phyloP scores from a whole-genome alignment of 2,888 invertebrate species.

The Ichneumon xanthorius region DNA sequence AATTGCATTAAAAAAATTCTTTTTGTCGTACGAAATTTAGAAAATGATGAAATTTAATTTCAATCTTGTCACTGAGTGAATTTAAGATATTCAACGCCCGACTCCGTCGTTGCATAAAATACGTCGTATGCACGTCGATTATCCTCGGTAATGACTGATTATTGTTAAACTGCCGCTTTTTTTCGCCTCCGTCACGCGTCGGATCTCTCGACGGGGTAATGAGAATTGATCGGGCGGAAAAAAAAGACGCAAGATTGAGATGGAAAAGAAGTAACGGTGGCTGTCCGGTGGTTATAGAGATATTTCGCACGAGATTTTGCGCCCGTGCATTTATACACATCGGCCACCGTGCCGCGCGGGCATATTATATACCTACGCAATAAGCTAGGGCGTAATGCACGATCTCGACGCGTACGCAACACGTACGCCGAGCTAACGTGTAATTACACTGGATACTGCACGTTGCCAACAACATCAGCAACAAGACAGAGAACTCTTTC shows the following conservation, averaged over 20 bases:
- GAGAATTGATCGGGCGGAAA: slow-evolving; percentile 12
- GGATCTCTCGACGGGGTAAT: slow-evolving; percentile 10
- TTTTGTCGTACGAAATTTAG: too few species aligned
- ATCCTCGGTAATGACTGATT: slow-evolving; percentile 26
- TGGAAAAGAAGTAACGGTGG: slow-evolving; percentile 23
- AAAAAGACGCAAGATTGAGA: slow-evolving; percentile 5
- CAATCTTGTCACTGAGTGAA: not conserved
- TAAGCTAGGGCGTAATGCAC: slow-evolving; percentile 67
- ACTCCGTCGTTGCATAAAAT: not conserved
- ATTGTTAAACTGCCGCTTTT: slow-evolving; percentile 12
- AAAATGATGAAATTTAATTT: not conserved
- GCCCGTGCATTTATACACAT: slow-evolving; percentile 21
- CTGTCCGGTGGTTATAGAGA: slow-evolving; percentile 27
- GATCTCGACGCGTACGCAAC: slow-evolving; percentile 67
- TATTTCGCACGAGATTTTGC: slow-evolving; percentile 53
- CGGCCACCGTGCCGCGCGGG: not conserved
- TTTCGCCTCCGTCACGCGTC: not conserved
- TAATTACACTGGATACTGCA: slow-evolving; percentile 74
- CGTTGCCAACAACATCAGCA: slow-evolving; percentile 70
- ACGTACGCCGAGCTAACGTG: slow-evolving; percentile 70
- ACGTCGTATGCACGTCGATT: not conserved
- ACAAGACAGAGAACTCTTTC: slow-evolving; percentile 67
- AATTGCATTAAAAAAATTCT: too few species aligned
- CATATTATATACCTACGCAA: slow-evolving; percentile 63
- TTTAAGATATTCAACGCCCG: not conserved